phyloP scores from a whole-genome alignment of 2,797 vertebrate genomes.

The Syngnathus acus region DNA sequence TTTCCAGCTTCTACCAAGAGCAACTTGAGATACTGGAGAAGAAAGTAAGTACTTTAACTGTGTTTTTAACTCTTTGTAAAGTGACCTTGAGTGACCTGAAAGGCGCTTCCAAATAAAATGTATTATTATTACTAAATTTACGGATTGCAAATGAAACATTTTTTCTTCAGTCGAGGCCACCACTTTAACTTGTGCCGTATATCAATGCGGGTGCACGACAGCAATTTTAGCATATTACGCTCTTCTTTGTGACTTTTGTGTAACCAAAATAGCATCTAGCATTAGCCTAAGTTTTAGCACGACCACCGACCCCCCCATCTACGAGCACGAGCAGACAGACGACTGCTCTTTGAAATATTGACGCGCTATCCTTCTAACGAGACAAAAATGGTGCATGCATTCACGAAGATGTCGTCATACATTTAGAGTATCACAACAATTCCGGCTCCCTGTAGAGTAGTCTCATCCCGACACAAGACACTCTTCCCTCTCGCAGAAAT shows the following conservation, averaged over 20 bases:
- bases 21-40: slow-evolving; percentile 81
- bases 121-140: not conserved
- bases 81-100: too few relatives aligned
- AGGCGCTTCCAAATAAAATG: too few relatives aligned
- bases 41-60: slow-evolving; percentile 70
- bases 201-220: not conserved
- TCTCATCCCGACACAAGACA: slow-evolving; percentile 25
- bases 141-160: not conserved
- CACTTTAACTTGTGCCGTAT: not conserved
- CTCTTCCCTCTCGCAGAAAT: slow-evolving; percentile 29
- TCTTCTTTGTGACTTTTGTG: too few relatives aligned
- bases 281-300: too few relatives aligned
- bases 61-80: too few relatives aligned
- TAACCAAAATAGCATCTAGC: too few relatives aligned
- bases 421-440: slow-evolving; percentile 26
- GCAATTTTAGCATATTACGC: too few relatives aligned
- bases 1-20: slow-evolving; percentile 79
- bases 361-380: slow-evolving; percentile 8
- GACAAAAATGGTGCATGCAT: slow-evolving; percentile 15
- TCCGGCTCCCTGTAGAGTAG: slow-evolving; percentile 17
- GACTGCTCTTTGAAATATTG: not conserved
- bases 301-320: too few relatives aligned
- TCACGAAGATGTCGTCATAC: slow-evolving; percentile 13
- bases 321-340: not conserved
- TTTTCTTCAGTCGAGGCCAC: not conserved